Conservation (phyloP, 2,113 vertebrate species). For the Petrocephalus zakoni region DNA sequence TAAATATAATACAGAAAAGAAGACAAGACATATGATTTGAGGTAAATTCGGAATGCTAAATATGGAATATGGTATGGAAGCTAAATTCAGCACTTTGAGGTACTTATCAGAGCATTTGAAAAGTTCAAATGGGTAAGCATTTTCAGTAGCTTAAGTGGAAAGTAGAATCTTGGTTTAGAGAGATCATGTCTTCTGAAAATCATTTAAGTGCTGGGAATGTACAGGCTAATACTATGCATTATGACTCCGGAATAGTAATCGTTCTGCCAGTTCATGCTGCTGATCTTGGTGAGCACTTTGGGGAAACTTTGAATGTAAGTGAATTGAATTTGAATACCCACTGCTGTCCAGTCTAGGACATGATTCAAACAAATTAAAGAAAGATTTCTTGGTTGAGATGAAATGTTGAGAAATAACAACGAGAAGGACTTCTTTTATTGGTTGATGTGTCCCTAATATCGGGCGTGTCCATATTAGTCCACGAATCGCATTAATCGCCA, state of each 20-base stretch:
- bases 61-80: too few species aligned
- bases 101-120: background rate
- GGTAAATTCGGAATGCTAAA: background rate
- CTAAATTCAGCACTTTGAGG: background rate
- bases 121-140: background rate
- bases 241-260: background rate
- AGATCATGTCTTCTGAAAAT: background rate
- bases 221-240: background rate
- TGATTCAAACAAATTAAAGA: conserved; percentile 31
- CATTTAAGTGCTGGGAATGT: background rate
- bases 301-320: background rate
- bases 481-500: conserved; percentile 47
- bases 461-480: conserved; percentile 62
- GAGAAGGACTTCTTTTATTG: conserved; percentile 37
- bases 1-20: background rate
- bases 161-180: background rate
- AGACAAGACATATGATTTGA: background rate
- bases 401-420: conserved; percentile 28
- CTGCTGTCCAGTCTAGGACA: background rate
- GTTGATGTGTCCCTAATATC: conserved; percentile 18
- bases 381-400: conserved; percentile 32
- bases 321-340: background rate
- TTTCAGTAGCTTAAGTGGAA: background rate
- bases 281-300: background rate
- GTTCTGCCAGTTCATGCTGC: background rate